Evolutionary conservation across 2,888 invertebrate genomes (phyloP), one percentile per base, ranked within the genome.

Genomic region (Brachynemurus nebulosus): DNA sequence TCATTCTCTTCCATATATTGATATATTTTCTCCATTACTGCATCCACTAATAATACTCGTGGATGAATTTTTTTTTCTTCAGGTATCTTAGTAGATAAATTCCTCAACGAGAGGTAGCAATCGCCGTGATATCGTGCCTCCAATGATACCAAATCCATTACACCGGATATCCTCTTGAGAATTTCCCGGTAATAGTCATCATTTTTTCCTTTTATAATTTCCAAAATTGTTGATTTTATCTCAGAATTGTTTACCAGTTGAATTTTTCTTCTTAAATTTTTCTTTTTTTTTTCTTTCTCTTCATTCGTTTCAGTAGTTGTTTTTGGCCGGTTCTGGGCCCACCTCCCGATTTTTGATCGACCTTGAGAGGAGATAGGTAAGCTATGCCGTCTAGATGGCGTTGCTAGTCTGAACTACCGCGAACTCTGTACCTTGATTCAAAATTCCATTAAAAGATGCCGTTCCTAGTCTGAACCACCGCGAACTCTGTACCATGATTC

Each of bases 31-130:
- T 34, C 14, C 34, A 34, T 34, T 34, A 12, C 34, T 34, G 34
- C 34, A 34, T 34, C 34, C 7, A 34, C 34, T 14, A 8, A n/a
- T 34, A 34, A 8, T 34, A n/a, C n/a, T 34, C 5, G 5, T 34
- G 34, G 34, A 34, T 34, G 34, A 34, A 6, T 34, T 12, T 34
- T 34, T 34, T 34, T 14, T n/a, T 34, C 34, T n/a, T n/a, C n/a
- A 34, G 5, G 34, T 5, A n/a, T 12, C 14, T 34, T 5, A 8
- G 5, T 14, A 11, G 12, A 11, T 5, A 5, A 8, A 34, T n/a
- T 34, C 12, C 34, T 34, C 34, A 34, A 34, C 5, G 7, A n/a
- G 5, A 34, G 5, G 14, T 34, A 34, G n/a, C 34, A 34, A 34
- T 34, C 34, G 12, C 7, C 34, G 14, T 34, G 34, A 34, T 34